Base-by-base conservation (phyloP, 2,888 invertebrate genomes). In the Cheilosia vernalis region DNA sequence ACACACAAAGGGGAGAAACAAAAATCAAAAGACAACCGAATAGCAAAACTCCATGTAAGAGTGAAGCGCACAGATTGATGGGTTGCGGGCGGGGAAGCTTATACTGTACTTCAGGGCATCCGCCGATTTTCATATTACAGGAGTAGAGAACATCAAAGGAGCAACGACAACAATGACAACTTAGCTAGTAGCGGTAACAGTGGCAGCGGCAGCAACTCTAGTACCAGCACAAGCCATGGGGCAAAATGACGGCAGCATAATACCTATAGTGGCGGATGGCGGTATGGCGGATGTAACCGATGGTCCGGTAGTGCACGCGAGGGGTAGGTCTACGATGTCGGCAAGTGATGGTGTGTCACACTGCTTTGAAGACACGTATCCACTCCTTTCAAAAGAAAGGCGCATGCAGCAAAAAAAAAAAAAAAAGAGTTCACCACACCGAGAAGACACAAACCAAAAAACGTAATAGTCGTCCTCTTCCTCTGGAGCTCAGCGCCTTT, bases 91-190 rank as follows among this genome's bases (percentile, higher is more conserved):
- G 79, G 72, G 72, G 72, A 24, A 60, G 64, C 79, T 66, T 70
- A 64, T 56, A 55, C 53, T 3, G 7, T 53, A 60, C 79, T 72
- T 58, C 27, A 44, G 79, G 79, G 72, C 79, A 79, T 79, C 72
- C 79, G 72, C 79, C 79, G 79, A 79, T 79, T 79, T 79, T 79
- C 70, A 64, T 64, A 79, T 79, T 72, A 63, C 72, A 58, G 47
- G 17, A 64, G 69, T 58, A 79, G 72, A 72, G 64, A 72, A 79
- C 79, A 72, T 79, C 79, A 79, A 79, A 79, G 79, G 72, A 70
- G 58, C 72, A 64, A 72, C 72, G 60, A 72, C 63, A 74, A 78
- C 79, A 79, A 72, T 72, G 72, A 72, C 72, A 72, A 79, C 79
- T 64, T 63, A 42, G 56, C 56, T 70, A 70, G 79, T 70, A 70